Conservation (phyloP, 2,888 invertebrate species). For the Harmothoe impar region DNA sequence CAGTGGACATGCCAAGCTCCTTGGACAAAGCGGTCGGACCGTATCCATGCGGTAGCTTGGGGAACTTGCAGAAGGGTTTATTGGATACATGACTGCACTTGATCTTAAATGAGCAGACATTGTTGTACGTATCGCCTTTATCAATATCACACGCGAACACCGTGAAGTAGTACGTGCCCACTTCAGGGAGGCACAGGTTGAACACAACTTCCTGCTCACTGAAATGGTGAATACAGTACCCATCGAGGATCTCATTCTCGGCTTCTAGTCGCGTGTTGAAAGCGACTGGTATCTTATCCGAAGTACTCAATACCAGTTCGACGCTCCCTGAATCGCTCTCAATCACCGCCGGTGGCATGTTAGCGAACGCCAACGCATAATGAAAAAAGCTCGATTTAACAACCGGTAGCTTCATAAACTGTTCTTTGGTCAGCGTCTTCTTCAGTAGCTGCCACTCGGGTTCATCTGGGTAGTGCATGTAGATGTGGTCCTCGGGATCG, state of each 20-base stretch:
- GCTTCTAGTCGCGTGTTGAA: constrained; percentile 79
- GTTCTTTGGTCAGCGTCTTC: constrained; percentile 82
- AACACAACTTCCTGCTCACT: constrained; percentile 63
- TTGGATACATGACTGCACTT: constrained; percentile 63
- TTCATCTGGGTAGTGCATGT: constrained; percentile 81
- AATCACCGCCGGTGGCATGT: constrained; percentile 78
- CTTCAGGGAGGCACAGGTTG: constrained; percentile 65
- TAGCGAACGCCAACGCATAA: constrained; percentile 66
- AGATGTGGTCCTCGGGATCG: constrained; percentile 81
- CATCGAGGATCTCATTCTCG: constrained; percentile 74
- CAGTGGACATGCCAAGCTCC: constrained; percentile 66
- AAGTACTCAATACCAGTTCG: constrained; percentile 75
- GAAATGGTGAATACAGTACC: constrained; percentile 68
- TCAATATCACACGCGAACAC: constrained; percentile 71
- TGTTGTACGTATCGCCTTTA: constrained; percentile 65
- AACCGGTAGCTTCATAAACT: constrained; percentile 84
- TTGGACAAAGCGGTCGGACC: constrained; percentile 61
- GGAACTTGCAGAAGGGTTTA: constrained; percentile 68
- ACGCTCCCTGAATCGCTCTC: constrained; percentile 78
- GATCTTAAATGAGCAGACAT: constrained; percentile 67
- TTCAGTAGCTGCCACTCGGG: constrained; percentile 84
- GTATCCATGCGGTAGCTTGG: constrained; percentile 67
- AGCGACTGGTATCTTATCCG: constrained; percentile 70
- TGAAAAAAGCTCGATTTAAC: constrained; percentile 81
- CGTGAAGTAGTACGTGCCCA: constrained; percentile 68